Percentiles rank a stretch among this genome's conserved stretches.
phyloP scores from a whole-genome alignment of 2,113 vertebrate genomes.

The Nycticorax nycticorax region DNA sequence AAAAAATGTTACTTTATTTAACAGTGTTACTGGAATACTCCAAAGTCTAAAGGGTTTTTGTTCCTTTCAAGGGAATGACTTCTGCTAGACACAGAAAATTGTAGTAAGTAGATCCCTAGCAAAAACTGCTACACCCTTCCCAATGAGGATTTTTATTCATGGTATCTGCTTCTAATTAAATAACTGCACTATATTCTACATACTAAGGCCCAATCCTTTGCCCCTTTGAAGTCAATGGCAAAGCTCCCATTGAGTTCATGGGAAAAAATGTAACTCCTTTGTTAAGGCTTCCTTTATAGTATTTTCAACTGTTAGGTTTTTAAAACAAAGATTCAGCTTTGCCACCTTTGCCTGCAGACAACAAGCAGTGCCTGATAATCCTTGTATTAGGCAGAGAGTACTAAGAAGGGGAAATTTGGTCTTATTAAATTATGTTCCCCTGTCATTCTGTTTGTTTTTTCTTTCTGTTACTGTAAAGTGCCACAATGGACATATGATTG shows the following conservation, averaged over 20 bases:
- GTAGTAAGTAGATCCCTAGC: not conserved
- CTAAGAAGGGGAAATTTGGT: not conserved
- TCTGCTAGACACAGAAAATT: not conserved
- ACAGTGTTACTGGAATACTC: not conserved
- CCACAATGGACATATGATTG: not conserved
- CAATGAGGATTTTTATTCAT: not conserved
- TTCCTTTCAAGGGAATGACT: not conserved
- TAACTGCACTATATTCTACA: not conserved
- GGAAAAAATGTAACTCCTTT: not conserved
- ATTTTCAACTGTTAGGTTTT: not conserved
- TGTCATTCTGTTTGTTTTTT: not conserved
- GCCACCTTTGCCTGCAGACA: not conserved
- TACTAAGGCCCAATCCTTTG: not conserved
- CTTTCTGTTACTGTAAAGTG: not conserved
- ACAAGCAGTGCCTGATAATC: not conserved
- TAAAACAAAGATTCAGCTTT: not conserved
- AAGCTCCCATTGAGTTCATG: conserved; percentile 10
- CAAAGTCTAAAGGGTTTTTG: not conserved
- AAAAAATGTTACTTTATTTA: not conserved
- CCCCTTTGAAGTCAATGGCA: conserved; percentile 18
- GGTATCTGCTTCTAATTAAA: conserved; percentile 50
- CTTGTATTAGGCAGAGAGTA: not conserved
- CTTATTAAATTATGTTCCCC: not conserved
- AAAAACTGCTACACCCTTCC: not conserved
- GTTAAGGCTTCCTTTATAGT: not conserved